These are phyloP conservation scores for Patiria miniata DNA, from an alignment of 35 echinoderm and acorn worm genomes.

Conservation along the genomic window DNA sequence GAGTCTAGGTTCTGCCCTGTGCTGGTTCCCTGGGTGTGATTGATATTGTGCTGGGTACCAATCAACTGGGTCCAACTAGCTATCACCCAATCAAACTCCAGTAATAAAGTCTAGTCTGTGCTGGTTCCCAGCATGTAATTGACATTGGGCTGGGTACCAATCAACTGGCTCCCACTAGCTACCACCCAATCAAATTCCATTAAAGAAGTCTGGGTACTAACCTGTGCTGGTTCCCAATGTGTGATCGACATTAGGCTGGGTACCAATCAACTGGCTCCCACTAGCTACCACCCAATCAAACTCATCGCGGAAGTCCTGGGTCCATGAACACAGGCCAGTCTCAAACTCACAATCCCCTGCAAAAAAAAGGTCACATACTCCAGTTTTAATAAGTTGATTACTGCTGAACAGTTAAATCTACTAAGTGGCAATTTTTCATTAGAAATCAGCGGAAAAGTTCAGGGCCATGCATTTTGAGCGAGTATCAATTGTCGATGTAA, in stretches of 20 bases:
- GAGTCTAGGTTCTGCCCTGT: constrained; percentile 32
- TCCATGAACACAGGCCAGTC: constrained; percentile 73
- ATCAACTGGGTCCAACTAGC: constrained; percentile 23
- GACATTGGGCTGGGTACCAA: constrained; percentile 57
- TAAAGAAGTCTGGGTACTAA: constrained; percentile 29
- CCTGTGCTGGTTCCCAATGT: constrained; percentile 60
- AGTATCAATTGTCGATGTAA: neutral
- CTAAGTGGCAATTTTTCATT: too few relatives aligned
- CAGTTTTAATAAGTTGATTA: neutral
- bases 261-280: constrained; percentile 43
- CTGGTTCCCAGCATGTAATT: constrained; percentile 63
- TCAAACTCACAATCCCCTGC: constrained; percentile 91
- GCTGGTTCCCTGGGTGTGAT: constrained; percentile 74
- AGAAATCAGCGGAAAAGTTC: neutral
- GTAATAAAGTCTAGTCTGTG: too few relatives aligned
- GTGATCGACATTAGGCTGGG: constrained; percentile 78
- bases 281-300: constrained; percentile 76
- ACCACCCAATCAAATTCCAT: constrained; percentile 90
- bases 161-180: constrained; percentile 23
- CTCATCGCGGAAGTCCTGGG: constrained; percentile 72
- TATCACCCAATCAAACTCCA: constrained; percentile 84
- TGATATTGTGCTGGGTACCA: constrained; percentile 65
- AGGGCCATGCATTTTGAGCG: too few relatives aligned
- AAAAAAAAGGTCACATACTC: neutral
- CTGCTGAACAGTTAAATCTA: neutral